Percentiles rank a stretch among this genome's conserved stretches.
Conservation (phyloP, 2,797 vertebrate genomes). For the Merluccius polli region DNA sequence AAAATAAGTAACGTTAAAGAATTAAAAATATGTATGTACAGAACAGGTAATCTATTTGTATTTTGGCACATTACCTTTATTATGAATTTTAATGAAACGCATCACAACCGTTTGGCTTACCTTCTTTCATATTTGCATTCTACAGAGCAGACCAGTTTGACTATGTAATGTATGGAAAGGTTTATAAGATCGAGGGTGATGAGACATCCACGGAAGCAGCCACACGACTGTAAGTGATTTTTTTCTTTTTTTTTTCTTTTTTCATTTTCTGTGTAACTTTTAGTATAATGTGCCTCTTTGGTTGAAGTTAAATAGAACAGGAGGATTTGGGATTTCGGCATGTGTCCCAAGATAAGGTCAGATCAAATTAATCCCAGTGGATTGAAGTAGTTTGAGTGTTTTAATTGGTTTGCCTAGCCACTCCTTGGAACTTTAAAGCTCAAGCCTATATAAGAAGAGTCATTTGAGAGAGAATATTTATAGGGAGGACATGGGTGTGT, state of each 20-base stretch:
- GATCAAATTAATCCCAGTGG: not conserved
- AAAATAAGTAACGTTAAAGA: not conserved
- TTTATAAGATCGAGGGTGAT: conserved; percentile 95
- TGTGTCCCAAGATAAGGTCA: not conserved
- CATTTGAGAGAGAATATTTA: not conserved
- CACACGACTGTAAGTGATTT: conserved; percentile 88
- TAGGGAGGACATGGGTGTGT: not conserved
- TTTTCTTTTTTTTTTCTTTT: not conserved
- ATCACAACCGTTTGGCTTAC: not conserved
- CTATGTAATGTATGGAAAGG: conserved; percentile 98
- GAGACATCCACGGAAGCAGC: conserved; percentile 98
- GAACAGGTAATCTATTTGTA: not conserved
- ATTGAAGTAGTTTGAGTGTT: not conserved
- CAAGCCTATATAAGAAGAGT: not conserved
- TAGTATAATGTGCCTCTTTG: not conserved
- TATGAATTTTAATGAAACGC: not conserved
- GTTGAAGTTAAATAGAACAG: not conserved
- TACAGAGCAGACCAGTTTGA: conserved; percentile 96
- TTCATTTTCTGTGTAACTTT: not conserved
- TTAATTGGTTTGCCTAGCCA: not conserved
- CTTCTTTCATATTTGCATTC: conserved; percentile 8
- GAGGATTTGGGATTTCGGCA: not conserved
- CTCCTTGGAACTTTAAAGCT: not conserved
- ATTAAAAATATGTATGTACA: not conserved
- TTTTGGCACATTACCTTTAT: not conserved